Evolutionary conservation across 2,888 invertebrate species (phyloP).

Genomic region (Sipha maydis): DNA sequence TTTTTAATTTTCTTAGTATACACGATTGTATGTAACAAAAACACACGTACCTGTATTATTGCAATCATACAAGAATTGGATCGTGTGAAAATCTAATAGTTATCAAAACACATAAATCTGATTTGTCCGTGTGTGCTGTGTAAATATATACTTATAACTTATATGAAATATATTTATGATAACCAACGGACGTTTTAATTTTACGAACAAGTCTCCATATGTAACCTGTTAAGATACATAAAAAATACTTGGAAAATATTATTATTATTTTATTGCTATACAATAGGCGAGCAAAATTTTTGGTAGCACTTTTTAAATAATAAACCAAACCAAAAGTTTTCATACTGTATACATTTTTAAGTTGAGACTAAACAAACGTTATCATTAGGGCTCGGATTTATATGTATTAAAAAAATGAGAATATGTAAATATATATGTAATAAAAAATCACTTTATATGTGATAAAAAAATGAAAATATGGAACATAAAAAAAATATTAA

Average conservation of each 20-base stretch:
- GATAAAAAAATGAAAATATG: no score
- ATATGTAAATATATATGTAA: no score
- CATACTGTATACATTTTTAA: no score
- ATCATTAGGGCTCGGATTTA: no score
- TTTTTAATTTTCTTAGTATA: neutral
- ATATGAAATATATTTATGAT: neutral
- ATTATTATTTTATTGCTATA: neutral
- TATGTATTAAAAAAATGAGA: no score
- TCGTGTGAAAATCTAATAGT: constrained; percentile 27
- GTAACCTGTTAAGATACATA: neutral
- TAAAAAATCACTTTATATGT: no score
- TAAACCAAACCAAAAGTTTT: no score
- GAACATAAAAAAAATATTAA: no score
- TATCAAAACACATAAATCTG: neutral
- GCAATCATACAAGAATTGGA: constrained; percentile 11
- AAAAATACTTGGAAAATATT: neutral
- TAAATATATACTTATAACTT: neutral
- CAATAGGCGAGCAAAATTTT: no score
- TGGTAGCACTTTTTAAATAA: no score
- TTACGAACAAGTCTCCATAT: neutral
- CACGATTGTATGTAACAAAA: neutral
- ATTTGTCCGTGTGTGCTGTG: neutral
- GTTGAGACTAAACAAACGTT: no score
- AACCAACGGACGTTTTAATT: neutral
- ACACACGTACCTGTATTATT: neutral